Conservation (phyloP, 2,113 vertebrate genomes). For the Paradisaea rubra region DNA sequence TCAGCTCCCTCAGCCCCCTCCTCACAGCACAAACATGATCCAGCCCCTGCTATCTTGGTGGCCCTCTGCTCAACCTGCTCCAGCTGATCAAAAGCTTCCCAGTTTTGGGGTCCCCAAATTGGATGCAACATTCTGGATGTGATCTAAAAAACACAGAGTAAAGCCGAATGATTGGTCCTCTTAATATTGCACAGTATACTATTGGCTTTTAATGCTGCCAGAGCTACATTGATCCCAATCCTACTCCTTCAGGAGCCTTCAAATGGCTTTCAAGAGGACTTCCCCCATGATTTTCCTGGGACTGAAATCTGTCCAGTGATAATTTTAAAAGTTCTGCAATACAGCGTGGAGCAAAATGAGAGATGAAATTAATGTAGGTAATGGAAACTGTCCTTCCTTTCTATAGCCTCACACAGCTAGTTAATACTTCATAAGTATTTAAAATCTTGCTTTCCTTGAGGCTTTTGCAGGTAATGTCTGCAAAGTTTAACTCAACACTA, state of each 20-base stretch:
- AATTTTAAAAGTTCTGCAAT: neutral
- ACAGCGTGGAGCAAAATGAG: neutral
- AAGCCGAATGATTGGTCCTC: neutral
- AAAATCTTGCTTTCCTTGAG: neutral
- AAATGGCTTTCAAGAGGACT: neutral
- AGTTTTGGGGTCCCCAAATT: neutral
- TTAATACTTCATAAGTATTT: neutral
- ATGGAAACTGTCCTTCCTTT: neutral
- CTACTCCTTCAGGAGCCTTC: neutral
- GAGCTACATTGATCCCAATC: accelerated
- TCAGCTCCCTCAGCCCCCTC: neutral
- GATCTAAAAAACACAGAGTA: neutral
- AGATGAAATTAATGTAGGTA: neutral
- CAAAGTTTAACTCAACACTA: neutral
- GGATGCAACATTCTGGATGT: neutral
- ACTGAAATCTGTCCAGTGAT: neutral
- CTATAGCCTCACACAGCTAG: neutral
- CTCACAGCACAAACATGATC: neutral
- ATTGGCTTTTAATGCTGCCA: neutral
- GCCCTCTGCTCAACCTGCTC: neutral
- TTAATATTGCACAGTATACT: neutral
- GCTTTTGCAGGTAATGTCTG: neutral
- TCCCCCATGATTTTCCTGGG: neutral
- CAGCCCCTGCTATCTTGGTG: neutral
- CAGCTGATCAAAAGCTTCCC: neutral